These are phyloP conservation scores for Caenorhabditis panamensis DNA, from an alignment of 2,888 invertebrate species.

Conservation along the genomic window DNA sequence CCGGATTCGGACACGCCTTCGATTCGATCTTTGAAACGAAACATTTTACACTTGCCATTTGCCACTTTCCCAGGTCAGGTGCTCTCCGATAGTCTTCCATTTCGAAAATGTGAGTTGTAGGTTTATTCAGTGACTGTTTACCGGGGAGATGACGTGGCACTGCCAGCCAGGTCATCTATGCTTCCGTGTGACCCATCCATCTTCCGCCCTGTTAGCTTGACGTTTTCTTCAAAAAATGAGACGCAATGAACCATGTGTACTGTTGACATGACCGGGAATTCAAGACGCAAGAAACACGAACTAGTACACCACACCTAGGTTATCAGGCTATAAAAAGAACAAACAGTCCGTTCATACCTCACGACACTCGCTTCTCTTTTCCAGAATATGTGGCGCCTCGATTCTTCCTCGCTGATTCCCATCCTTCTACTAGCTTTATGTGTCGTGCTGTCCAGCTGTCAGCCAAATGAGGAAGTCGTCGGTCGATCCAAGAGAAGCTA, in stretches of 20 bases:
- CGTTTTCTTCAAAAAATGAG: conserved; percentile 2
- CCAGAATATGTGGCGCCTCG: conserved; percentile 41
- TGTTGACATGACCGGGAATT: conserved; percentile 26
- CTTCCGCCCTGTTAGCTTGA: conserved; percentile 21
- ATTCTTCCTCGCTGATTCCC: conserved; percentile 14
- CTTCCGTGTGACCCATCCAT: conserved; percentile 10
- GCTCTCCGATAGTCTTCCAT: not conserved
- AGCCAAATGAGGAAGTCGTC: conserved; percentile 21
- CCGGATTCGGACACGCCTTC: conserved; percentile 17
- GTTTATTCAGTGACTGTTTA: not conserved
- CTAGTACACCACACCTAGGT: conserved; percentile 38
- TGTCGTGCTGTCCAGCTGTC: conserved; percentile 5
- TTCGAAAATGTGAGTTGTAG: not conserved
- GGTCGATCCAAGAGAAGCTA: conserved; percentile 63
- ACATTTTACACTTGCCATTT: conserved; percentile 10
- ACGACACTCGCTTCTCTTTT: conserved; percentile 3
- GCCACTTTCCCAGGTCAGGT: conserved; percentile 2
- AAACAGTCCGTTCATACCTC: conserved; percentile 2
- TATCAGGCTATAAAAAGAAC: conserved; percentile 46
- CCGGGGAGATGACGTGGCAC: conserved; percentile 4
- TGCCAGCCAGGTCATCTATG: conserved; percentile 20
- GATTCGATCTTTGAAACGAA: not conserved
- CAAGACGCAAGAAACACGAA: not conserved
- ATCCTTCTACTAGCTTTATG: conserved; percentile 10
- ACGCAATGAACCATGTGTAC: conserved; percentile 36